These are phyloP conservation scores for Meandrina meandrites DNA, from an alignment of 92 coral and sea anemone species.

Conservation along the genomic window DNA sequence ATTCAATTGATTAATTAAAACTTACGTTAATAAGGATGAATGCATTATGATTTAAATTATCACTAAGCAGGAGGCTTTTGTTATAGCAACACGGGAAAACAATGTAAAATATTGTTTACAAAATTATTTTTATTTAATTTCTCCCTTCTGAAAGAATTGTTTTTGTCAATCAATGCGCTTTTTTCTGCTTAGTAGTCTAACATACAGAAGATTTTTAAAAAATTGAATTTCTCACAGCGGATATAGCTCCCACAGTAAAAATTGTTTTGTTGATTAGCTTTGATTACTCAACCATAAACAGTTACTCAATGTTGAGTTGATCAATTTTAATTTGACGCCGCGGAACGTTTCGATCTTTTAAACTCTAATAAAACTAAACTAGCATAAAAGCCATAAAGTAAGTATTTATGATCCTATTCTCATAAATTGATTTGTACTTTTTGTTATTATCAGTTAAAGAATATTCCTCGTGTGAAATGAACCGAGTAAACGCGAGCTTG, in stretches of 20 bases:
- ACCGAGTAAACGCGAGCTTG: background rate
- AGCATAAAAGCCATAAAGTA: no score
- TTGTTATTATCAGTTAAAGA: background rate
- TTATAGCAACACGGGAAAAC: background rate
- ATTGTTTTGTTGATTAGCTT: background rate
- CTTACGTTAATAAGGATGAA: no score
- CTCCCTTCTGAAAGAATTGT: background rate
- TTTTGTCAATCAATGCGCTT: no score
- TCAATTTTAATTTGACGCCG: background rate
- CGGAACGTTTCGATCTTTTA: background rate
- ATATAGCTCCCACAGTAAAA: background rate
- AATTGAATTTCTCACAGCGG: no score
- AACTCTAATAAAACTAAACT: no score
- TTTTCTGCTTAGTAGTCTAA: background rate
- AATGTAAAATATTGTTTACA: background rate
- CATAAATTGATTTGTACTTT: background rate
- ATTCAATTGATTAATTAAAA: background rate
- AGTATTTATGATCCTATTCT: no score
- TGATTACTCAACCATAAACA: background rate
- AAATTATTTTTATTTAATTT: background rate
- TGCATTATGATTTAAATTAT: background rate
- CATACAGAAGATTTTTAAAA: no score
- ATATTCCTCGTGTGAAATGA: background rate
- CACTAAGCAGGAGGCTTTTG: background rate
- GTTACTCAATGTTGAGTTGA: background rate